These are phyloP conservation scores for Nematolebias whitei DNA, from an alignment of 2,113 vertebrate species.

Conservation along the genomic window DNA sequence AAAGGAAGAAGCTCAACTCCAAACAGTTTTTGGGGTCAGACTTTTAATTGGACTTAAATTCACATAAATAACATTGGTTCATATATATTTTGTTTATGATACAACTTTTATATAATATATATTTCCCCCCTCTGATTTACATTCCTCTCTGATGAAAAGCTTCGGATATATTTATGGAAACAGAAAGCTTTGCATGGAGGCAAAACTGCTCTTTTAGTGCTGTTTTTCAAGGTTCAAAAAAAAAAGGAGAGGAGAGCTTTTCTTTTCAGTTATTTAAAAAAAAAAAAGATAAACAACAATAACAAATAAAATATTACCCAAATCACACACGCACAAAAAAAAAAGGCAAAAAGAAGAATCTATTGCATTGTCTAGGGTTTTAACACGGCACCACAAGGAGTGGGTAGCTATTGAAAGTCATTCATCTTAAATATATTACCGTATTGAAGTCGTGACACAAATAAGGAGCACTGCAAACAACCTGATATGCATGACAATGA, in stretches of 20 bases:
- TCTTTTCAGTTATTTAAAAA: constrained; percentile 52
- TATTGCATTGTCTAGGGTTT: constrained; percentile 71
- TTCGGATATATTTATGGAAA: constrained; percentile 70
- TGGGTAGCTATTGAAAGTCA: constrained; percentile 69
- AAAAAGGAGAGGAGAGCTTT: constrained; percentile 66
- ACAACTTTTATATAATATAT: constrained; percentile 86
- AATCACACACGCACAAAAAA: constrained; percentile 68
- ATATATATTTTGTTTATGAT: constrained; percentile 81
- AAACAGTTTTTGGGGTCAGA: constrained; percentile 69
- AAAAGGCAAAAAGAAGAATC: constrained; percentile 58
- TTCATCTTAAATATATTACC: constrained; percentile 68
- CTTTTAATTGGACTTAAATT: constrained; percentile 83
- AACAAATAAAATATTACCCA: constrained; percentile 54
- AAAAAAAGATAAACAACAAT: constrained; percentile 61
- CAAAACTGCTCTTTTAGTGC: constrained; percentile 71
- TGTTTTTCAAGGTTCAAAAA: constrained; percentile 68
- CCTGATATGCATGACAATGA: constrained; percentile 66
- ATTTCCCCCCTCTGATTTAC: constrained; percentile 81
- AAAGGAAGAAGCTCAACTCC: constrained; percentile 21
- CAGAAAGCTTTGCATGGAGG: constrained; percentile 70
- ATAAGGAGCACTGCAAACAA: constrained; percentile 71
- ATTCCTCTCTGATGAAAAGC: constrained; percentile 77
- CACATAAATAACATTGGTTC: constrained; percentile 87
- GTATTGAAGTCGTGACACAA: constrained; percentile 67
- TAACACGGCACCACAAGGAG: constrained; percentile 72